Evolutionary conservation across 2,888 invertebrate genomes (phyloP).

Genomic region (Gymnosoma rotundatum): DNA sequence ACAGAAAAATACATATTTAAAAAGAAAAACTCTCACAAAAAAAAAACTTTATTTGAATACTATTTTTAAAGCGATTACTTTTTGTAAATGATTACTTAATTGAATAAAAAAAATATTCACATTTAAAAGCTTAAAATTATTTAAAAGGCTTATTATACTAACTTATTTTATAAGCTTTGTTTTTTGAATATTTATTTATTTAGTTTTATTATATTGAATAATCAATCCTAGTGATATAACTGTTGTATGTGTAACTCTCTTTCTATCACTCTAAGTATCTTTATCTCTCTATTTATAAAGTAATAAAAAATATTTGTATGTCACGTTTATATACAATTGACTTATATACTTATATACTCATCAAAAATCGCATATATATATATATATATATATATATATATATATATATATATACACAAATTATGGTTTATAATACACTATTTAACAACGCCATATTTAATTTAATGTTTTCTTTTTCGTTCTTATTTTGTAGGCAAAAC

Average conservation of each 20-base stretch:
- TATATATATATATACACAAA: conserved; percentile 24
- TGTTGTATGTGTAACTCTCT: conserved; percentile 60
- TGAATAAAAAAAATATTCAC: conserved; percentile 18
- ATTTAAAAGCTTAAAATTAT: conserved; percentile 19
- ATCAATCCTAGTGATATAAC: conserved; percentile 66
- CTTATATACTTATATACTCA: conserved; percentile 58
- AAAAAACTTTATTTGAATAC: conserved; percentile 20
- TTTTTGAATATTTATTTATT: neutral
- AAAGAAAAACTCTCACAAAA: conserved; percentile 5
- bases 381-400: conserved; percentile 21
- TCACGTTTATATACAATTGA: conserved; percentile 65
- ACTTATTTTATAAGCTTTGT: conserved; percentile 39
- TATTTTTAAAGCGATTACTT: conserved; percentile 6
- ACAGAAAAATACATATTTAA: conserved; percentile 23
- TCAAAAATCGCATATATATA: conserved; percentile 42
- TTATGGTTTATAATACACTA: conserved; percentile 44
- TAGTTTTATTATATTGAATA: conserved; percentile 18
- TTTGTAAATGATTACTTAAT: conserved; percentile 32
- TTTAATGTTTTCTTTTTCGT: conserved; percentile 37
- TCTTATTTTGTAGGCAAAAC: conserved; percentile 67
- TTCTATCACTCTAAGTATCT: conserved; percentile 25
- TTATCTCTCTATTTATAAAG: conserved; percentile 37
- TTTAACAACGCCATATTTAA: conserved; percentile 61
- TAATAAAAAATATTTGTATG: conserved; percentile 50
- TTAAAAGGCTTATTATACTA: conserved; percentile 4